Evolutionary conservation across 2,113 vertebrate species (phyloP).

Genomic region (Malurus melanocephalus): DNA sequence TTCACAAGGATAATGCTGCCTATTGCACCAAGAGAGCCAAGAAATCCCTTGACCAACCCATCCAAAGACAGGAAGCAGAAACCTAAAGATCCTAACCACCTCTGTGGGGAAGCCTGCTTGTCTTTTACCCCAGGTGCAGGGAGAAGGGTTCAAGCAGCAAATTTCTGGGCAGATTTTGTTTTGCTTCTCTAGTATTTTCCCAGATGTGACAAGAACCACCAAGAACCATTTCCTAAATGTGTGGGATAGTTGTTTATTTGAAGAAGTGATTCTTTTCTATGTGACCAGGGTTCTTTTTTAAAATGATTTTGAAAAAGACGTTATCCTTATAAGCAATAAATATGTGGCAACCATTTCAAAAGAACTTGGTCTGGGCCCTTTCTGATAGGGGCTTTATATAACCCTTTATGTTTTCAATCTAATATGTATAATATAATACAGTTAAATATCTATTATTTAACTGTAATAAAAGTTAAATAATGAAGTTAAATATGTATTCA

Average conservation of each 20-base stretch:
- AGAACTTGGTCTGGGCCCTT: neutral
- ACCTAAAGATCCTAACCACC: neutral
- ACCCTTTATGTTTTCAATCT: neutral
- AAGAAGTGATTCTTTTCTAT: neutral
- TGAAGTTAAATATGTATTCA: neutral
- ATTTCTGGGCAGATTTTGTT: neutral
- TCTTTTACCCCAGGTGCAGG: neutral
- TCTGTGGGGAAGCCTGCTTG: neutral
- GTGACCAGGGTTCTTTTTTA: neutral
- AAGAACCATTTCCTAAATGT: neutral
- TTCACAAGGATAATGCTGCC: neutral
- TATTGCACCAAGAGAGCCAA: neutral
- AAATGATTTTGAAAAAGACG: neutral
- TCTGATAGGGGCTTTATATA: neutral
- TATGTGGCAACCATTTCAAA: neutral
- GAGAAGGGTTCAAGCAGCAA: neutral
- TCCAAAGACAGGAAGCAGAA: neutral
- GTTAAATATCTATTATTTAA: neutral
- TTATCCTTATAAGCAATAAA: neutral
- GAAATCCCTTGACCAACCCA: neutral
- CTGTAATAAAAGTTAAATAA: neutral
- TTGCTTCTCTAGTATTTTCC: neutral
- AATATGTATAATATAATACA: neutral
- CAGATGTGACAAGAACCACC: neutral
- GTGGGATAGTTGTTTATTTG: constrained; percentile 9